These are phyloP conservation scores for Pristionchus entomophagus DNA, from an alignment of 2,888 invertebrate species.

Conservation along the genomic window DNA sequence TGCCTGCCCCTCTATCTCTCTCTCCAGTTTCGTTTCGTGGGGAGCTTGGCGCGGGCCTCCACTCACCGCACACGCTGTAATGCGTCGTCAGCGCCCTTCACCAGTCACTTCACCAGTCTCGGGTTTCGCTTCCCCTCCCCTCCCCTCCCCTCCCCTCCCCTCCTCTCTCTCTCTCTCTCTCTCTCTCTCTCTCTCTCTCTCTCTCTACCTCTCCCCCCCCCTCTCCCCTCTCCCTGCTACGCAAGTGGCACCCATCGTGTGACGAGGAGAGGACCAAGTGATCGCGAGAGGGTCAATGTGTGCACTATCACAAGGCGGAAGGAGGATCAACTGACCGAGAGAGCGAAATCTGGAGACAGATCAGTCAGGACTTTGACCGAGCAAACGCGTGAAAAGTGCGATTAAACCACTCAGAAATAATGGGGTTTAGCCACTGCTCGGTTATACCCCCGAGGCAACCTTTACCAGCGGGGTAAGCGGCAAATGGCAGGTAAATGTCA, in stretches of 20 bases:
- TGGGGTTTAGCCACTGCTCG: too few relatives aligned
- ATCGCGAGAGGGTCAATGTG: too few relatives aligned
- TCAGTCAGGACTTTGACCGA: not conserved
- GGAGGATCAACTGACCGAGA: not conserved
- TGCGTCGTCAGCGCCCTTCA: constrained; percentile 4
- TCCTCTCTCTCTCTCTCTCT: not conserved
- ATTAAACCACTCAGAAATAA: too few relatives aligned
- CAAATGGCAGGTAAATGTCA: too few relatives aligned
- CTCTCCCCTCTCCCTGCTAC: not conserved
- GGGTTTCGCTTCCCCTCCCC: not conserved
- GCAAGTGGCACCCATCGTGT: not conserved
- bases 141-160: not conserved
- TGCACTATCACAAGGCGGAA: constrained; percentile 36
- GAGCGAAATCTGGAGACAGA: not conserved
- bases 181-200: too few relatives aligned
- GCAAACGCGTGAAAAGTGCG: not conserved
- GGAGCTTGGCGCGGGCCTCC: not conserved
- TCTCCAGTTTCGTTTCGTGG: not conserved
- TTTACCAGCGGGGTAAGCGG: too few relatives aligned
- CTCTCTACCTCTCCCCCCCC: not conserved
- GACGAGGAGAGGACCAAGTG: constrained; percentile 15
- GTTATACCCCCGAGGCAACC: too few relatives aligned
- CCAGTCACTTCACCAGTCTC: not conserved
- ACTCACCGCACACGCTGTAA: constrained; percentile 10
- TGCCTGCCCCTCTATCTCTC: not conserved